phyloP scores from a whole-genome alignment of 37 sponge, comb jelly and placozoan species.

The Chondrilla cf. caribensis region DNA sequence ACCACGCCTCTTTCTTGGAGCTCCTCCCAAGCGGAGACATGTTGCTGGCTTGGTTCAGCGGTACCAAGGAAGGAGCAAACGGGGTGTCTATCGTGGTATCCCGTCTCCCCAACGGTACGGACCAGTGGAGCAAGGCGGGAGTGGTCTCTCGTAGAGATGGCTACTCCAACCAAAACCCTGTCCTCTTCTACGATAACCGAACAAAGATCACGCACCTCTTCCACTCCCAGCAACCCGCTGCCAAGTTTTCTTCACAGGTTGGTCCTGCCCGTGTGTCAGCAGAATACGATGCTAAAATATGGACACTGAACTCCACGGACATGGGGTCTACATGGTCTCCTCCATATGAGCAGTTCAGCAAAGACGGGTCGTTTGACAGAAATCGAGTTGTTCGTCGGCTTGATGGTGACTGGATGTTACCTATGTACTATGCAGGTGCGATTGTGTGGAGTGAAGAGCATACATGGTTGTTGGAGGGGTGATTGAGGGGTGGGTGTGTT shows the following conservation, averaged over 20 bases:
- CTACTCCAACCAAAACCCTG: slow-evolving; percentile 72
- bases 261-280: background rate
- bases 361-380: slow-evolving; percentile 63
- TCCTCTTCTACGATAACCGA: slow-evolving; percentile 36
- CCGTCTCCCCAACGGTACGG: slow-evolving; percentile 1
- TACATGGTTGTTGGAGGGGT: too few relatives aligned
- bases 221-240: slow-evolving; percentile 56
- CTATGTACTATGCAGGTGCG: slow-evolving; percentile 68
- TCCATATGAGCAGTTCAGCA: slow-evolving; percentile 27
- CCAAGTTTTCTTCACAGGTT: too few relatives aligned
- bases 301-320: slow-evolving; percentile 37
- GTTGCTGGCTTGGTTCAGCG: slow-evolving; percentile 65
- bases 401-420: slow-evolving; percentile 36
- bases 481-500: too few relatives aligned
- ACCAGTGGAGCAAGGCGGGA: slow-evolving; percentile 40
- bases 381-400: slow-evolving; percentile 50
- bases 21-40: slow-evolving; percentile 45
- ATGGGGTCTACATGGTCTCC: slow-evolving; percentile 50
- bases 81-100: slow-evolving; percentile 45
- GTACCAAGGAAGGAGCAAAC: slow-evolving; percentile 43
- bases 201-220: slow-evolving; percentile 29
- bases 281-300: slow-evolving; percentile 38
- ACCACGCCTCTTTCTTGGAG: slow-evolving; percentile 70
- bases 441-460: background rate
- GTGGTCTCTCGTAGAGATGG: slow-evolving; percentile 48